A percentile compares a stretch with the other conserved stretches of the same genome.
Evolutionary conservation across 1,140 invertebrate genomes (phyloP).

Genomic region (Samia ricini): DNA sequence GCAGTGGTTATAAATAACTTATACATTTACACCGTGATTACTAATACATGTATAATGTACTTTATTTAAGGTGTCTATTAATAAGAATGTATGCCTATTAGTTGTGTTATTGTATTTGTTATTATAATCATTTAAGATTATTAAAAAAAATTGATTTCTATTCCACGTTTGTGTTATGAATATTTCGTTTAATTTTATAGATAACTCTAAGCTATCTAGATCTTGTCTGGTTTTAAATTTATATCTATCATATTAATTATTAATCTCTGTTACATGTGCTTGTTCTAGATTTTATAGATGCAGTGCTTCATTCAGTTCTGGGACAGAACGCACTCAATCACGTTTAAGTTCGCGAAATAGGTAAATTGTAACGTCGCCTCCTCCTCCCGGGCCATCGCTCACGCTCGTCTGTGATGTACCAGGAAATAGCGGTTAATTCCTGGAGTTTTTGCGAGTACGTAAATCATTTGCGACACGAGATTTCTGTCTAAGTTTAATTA

Average conservation of each 20-base stretch:
- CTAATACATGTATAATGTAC: too few relatives aligned
- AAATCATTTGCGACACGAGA: constrained; percentile 60
- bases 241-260: background rate
- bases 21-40: too few relatives aligned
- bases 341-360: background rate
- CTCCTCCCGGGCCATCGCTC: constrained; percentile 1
- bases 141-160: too few relatives aligned
- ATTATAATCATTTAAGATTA: too few relatives aligned
- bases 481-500: constrained; percentile 58
- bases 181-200: too few relatives aligned
- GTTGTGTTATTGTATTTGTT: too few relatives aligned
- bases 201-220: too few relatives aligned
- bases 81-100: too few relatives aligned
- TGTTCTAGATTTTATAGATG: background rate
- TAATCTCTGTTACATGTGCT: background rate
- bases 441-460: constrained; percentile 55
- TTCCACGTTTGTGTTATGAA: too few relatives aligned
- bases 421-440: constrained; percentile 55
- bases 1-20: too few relatives aligned
- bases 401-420: constrained; percentile 12
- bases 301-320: background rate
- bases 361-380: background rate
- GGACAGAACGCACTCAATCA: background rate
- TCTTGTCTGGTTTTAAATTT: background rate
- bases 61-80: too few relatives aligned